Evolutionary conservation across 2,888 invertebrate species (phyloP), one percentile per base, ranked within the genome.

Genomic region (Pemphredon lugubris): DNA sequence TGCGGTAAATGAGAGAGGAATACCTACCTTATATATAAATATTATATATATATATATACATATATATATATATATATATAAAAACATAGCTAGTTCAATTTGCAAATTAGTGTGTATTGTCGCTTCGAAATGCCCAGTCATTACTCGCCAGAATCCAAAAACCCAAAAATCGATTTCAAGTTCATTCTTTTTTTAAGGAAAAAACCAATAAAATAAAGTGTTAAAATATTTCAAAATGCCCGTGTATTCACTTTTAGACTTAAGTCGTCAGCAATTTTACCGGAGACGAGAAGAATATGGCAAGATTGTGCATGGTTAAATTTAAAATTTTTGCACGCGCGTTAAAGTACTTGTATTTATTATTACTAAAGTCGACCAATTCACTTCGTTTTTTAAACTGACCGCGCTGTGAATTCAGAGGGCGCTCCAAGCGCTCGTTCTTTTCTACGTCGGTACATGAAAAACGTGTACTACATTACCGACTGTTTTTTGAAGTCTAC

Each of bases 121-220:
- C 88, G 88, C 88, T 89, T 88, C 83, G 83, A 86, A 88, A 87
- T 87, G 86, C 87, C 88, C 87, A 86, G 84, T 88, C 88, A 89
- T 89, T 88, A 88, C 83, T 88, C 87, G 88, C 87, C 86, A 87
- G 86, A 85, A 87, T 85, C 81, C 85, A 86, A 78, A 66, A 80
- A 85, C 79, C 83, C 75, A 77, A 86, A 72, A 86, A 88, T 80
- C 84, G 75, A 86, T 87, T 88, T 87, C 87, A 86, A 89, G 87
- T 88, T 89, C 86, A 88, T 88, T 89, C 87, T 87, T 89, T 89
- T 89, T 89, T 89, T 86, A 89, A 88, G 85, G 79, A 87, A 86
- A 86, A 85, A 84, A 86, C 75, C 81, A 85, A 88, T 88, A 79
- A 88, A 88, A 88, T 87, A 87, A 87, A 86, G 86, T 88, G 86